These are phyloP conservation scores for Mobula hypostoma DNA, from an alignment of 2,113 vertebrate species.

Conservation along the genomic window DNA sequence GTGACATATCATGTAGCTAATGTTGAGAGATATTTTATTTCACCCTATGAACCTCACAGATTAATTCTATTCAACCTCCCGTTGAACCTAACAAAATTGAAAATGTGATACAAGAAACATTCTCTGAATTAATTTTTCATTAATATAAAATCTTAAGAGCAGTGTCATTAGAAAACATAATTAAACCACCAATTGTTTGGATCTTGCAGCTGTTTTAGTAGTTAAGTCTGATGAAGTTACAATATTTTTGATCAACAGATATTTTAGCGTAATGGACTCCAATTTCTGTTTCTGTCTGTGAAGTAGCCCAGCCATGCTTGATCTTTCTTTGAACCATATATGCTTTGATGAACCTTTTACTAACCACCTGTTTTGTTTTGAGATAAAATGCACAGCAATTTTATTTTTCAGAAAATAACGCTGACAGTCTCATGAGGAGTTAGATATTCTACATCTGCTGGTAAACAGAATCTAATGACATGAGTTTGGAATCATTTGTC, in stretches of 20 bases:
- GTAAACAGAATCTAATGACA: not conserved
- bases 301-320: not conserved
- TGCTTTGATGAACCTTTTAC: conserved; percentile 5
- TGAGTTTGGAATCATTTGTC: not conserved
- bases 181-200: not conserved
- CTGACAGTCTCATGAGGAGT: not conserved
- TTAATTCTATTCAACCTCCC: conserved; percentile 31
- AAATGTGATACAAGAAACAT: conserved; percentile 10
- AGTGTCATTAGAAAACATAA: not conserved
- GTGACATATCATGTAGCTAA: conserved; percentile 32
- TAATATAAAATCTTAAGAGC: not conserved
- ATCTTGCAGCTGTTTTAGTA: not conserved
- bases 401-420: conserved; percentile 24
- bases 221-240: not conserved
- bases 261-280: not conserved
- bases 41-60: conserved; percentile 31
- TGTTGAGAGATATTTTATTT: conserved; percentile 37
- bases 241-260: not conserved
- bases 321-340: conserved; percentile 19
- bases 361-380: not conserved
- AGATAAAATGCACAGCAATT: not conserved
- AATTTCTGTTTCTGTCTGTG: not conserved
- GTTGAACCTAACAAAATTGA: conserved; percentile 36
- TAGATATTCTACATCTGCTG: not conserved
- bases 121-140: conserved; percentile 5